A percentile compares a stretch with the other conserved stretches of the same genome.
phyloP scores from a whole-genome alignment of 30 jellyfish, hydroid and myxozoan species.

The Haliclystus octoradiatus region DNA sequence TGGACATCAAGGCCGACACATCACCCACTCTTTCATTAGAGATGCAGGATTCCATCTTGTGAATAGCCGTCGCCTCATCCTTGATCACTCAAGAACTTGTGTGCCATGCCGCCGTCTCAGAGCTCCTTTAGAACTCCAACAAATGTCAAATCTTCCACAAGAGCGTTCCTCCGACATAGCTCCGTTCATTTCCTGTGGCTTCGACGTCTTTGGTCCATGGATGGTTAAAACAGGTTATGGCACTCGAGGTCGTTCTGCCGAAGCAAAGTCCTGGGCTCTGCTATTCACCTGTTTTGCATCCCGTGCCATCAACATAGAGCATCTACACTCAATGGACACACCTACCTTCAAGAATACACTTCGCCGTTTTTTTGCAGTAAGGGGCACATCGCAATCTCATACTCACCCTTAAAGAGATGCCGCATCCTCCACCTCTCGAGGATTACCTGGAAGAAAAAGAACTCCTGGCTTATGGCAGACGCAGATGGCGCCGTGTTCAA shows the following conservation, averaged over 20 bases:
- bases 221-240: neutral
- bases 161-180: neutral
- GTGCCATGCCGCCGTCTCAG: neutral
- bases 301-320: neutral
- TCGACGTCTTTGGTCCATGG: slow-evolving; percentile 1
- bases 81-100: neutral
- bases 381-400: neutral
- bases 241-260: neutral
- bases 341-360: neutral
- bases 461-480: neutral
- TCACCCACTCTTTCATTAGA: neutral
- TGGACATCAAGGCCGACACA: neutral
- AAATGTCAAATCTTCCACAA: neutral
- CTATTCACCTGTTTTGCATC: neutral
- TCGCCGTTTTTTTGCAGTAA: neutral
- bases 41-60: neutral
- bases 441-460: neutral
- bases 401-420: neutral
- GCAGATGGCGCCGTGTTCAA: neutral
- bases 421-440: neutral
- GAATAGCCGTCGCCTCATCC: neutral
- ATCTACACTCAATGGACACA: neutral
- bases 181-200: neutral
- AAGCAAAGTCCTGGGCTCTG: neutral
- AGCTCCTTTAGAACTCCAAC: neutral